These are phyloP conservation scores for Druceiella hillmani DNA, from an alignment of 2,888 invertebrate species.

Conservation along the genomic window DNA sequence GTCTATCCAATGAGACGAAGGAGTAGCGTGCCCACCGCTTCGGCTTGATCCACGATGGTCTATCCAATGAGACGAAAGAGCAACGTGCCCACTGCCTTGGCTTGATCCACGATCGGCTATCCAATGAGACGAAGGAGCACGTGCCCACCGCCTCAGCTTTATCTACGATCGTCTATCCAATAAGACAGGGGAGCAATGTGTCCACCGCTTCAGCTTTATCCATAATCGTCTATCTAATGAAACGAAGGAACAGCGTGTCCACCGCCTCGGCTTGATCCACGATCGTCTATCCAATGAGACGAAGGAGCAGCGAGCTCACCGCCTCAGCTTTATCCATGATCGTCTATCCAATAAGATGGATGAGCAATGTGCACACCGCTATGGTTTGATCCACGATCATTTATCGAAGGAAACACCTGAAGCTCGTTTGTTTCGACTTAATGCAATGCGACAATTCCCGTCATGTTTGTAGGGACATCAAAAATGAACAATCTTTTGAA, in stretches of 20 bases:
- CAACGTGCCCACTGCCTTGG: constrained; percentile 4
- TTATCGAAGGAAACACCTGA: constrained; percentile 12
- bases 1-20: constrained; percentile 3
- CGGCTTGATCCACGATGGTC: constrained; percentile 1
- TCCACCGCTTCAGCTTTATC: constrained; percentile 3
- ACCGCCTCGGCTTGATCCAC: constrained; percentile 8
- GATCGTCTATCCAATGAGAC: constrained; percentile 11
- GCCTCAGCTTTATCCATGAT: constrained; percentile 9
- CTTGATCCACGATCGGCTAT: constrained; percentile 7
- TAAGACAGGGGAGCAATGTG: constrained; percentile 5
- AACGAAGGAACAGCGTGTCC: constrained; percentile 5
- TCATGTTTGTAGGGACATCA: constrained; percentile 12
- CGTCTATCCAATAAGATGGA: constrained; percentile 7
- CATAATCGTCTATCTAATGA: constrained; percentile 3
- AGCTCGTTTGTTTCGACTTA: constrained; percentile 2
- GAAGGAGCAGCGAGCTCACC: constrained; percentile 6
- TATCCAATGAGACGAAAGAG: constrained; percentile 3
- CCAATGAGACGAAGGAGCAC: constrained; percentile 5
- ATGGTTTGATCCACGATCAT: constrained; percentile 7
- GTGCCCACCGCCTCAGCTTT: constrained; percentile 5
- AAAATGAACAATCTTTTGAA: constrained; percentile 11
- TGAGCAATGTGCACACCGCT: constrained; percentile 7
- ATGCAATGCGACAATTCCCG: constrained; percentile 12
- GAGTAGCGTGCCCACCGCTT: constrained; percentile 1
- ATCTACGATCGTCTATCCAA: constrained; percentile 9